Evolutionary conservation across 2,113 vertebrate species (phyloP), one percentile per base, ranked within the genome.

Genomic region (Murina feae): DNA sequence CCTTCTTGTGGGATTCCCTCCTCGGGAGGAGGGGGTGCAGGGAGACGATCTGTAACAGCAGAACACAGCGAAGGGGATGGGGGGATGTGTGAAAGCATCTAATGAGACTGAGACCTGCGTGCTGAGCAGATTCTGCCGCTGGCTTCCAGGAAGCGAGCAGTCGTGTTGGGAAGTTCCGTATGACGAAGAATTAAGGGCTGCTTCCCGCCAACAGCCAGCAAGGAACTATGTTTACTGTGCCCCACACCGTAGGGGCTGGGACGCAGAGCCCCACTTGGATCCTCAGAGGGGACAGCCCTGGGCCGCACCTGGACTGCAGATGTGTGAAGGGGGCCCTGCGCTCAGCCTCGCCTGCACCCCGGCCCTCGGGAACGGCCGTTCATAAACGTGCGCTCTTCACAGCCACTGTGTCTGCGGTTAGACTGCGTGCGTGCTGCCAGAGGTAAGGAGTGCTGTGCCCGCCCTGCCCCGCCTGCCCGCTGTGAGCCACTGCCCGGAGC

Each of bases 381-480:
- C 32, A 68, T 5, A 66, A 30, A 18, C 2, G 16, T 28, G 16
- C 49, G 30, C 20, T 49, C 23, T 42, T 18, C 37, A 17, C 65
- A 85, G 71, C 25, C 39, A 58, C 55, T 35, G 49, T 30, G 17
- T 58, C 25, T 65, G 53, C 28, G 53, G 72, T n/a, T n/a, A 12
- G 7, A 21, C 0, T 18, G 74, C 7, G 2, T 0, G 25, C 7
- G 2, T 0, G 25, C 4, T 76, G 66, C 83, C 66, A 51, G 0
- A 55, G 81, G 11, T 2, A 21, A 53, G 20, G 35, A 28, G 37
- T 28, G 30, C 23, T 4, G 51, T 69, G 37, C 51, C 20, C 51
- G 51, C 14, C 51, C 58, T 32, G 25, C 68, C 18, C 65, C 44
- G 11, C 66, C 30, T 58, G 11, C 84, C 11, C 4, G 68, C 25